phyloP scores from a whole-genome alignment of 2,888 invertebrate species.

The Hipparchia sbordonii region DNA sequence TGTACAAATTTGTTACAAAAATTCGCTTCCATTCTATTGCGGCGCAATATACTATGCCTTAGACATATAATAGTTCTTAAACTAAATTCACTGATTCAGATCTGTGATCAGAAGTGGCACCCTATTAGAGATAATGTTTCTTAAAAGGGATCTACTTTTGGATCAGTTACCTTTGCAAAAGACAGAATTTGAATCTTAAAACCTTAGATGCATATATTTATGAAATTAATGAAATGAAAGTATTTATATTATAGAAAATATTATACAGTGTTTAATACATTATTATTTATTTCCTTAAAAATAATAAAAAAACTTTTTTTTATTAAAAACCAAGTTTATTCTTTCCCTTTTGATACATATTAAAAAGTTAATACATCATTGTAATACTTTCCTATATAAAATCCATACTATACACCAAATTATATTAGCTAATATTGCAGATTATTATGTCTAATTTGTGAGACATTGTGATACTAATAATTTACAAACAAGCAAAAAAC shows the following conservation, averaged over 20 bases:
- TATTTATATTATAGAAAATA: neutral
- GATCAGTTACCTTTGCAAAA: neutral
- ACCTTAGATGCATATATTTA: neutral
- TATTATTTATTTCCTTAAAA: conserved; percentile 1
- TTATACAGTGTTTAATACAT: neutral
- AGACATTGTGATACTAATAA: neutral
- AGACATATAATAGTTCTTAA: no score
- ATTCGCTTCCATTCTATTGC: no score
- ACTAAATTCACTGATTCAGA: no score
- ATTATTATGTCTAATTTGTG: conserved; percentile 1
- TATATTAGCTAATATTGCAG: conserved; percentile 10
- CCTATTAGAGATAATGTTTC: no score
- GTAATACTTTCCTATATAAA: conserved; percentile 17
- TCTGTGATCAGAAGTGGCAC: no score
- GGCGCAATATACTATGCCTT: no score
- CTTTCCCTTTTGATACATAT: conserved; percentile 23
- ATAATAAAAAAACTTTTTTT: conserved; percentile 18
- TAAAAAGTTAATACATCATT: conserved; percentile 30
- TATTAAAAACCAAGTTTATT: conserved; percentile 34
- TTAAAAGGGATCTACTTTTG: no score
- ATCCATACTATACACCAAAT: conserved; percentile 10
- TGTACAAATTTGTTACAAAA: no score
- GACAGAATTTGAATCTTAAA: neutral
- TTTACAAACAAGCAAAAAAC: conserved; percentile 6
- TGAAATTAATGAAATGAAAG: neutral